These are phyloP conservation scores for Corydoras sp. DNA, from an alignment of 2,113 vertebrate species.

Conservation along the genomic window DNA sequence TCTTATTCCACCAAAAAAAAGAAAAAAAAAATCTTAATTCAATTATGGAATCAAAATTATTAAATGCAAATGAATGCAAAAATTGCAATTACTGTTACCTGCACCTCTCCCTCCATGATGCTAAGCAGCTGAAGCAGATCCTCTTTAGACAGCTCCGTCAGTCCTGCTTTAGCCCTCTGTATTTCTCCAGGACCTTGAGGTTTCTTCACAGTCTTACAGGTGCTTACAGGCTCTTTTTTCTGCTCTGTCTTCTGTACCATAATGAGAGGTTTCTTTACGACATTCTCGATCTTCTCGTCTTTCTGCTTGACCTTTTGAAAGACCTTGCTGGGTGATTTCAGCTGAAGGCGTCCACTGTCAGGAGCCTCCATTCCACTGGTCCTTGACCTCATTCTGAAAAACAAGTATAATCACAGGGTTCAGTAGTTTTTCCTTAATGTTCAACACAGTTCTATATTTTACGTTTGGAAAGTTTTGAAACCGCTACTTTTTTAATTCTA, in stretches of 20 bases:
- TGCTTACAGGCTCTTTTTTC: conserved; percentile 59
- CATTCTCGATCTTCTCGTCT: conserved; percentile 34
- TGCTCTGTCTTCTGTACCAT: conserved; percentile 56
- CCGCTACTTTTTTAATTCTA: too few relatives aligned
- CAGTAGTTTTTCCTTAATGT: background rate
- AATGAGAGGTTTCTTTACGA: conserved; percentile 46
- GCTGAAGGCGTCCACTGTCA: conserved; percentile 65
- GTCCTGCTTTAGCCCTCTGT: conserved; percentile 56
- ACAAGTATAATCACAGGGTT: conserved; percentile 35
- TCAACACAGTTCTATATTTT: too few relatives aligned
- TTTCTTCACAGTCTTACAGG: conserved; percentile 67
- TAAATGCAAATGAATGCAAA: too few relatives aligned
- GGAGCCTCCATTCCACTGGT: conserved; percentile 74
- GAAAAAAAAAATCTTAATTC: too few relatives aligned
- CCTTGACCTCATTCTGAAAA: conserved; percentile 88
- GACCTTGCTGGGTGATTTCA: conserved; percentile 61
- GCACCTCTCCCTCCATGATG: conserved; percentile 94
- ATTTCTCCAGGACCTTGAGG: conserved; percentile 61
- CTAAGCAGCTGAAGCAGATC: conserved; percentile 85
- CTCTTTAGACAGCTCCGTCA: conserved; percentile 74
- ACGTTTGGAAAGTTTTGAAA: too few relatives aligned
- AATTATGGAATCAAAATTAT: too few relatives aligned
- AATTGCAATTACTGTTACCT: conserved; percentile 66
- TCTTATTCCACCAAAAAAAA: too few relatives aligned
- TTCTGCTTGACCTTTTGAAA: conserved; percentile 51